These are phyloP conservation scores for Oligia strigilis DNA, from an alignment of 2,888 invertebrate genomes.

Conservation along the genomic window DNA sequence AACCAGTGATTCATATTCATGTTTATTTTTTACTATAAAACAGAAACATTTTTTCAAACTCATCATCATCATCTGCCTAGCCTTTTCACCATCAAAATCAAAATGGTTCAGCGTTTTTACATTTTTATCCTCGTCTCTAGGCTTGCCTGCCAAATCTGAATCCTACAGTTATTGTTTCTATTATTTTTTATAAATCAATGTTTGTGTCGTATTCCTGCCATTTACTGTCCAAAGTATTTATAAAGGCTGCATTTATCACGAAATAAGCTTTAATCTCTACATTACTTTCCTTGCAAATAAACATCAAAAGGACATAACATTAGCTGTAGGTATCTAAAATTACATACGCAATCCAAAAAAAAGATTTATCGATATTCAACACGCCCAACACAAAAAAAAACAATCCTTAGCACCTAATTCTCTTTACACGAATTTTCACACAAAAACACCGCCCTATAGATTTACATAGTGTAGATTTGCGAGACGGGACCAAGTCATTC, in stretches of 20 bases:
- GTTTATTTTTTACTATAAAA: no score
- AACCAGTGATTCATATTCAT: no score
- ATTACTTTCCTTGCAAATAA: neutral
- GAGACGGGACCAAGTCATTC: conserved; percentile 60
- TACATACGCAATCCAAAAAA: neutral
- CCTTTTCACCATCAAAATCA: no score
- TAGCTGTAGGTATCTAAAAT: neutral
- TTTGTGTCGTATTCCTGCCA: neutral
- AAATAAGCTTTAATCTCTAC: neutral
- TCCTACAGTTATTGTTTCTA: neutral
- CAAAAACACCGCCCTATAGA: conserved; percentile 46
- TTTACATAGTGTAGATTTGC: conserved; percentile 62
- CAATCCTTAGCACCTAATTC: conserved; percentile 25
- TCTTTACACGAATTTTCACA: conserved; percentile 11
- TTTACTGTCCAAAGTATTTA: neutral
- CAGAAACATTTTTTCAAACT: no score
- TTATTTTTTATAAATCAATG: neutral
- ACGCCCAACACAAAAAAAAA: conserved; percentile 8
- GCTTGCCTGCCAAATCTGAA: neutral
- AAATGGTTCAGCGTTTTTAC: no score
- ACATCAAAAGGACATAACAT: neutral
- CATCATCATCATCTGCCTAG: no score
- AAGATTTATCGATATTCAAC: neutral
- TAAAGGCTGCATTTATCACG: no score
- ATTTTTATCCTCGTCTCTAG: neutral